Base-by-base conservation (phyloP, 2,888 invertebrate species). In the Cryptops parisi region DNA sequence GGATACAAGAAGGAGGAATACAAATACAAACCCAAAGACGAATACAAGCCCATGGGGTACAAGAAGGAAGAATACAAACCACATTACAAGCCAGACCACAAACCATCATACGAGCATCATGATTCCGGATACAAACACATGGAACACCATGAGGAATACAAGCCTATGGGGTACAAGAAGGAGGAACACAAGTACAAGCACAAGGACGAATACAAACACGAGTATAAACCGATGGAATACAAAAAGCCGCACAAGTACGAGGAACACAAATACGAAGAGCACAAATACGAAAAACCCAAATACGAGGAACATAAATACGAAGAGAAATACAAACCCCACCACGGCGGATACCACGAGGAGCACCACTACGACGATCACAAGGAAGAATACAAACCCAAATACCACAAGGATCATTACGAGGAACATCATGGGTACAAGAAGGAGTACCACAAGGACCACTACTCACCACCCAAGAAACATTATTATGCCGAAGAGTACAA, bases 31-130 rank as follows among this genome's bases (percentile, higher is more conserved):
- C 39, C 33, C 26, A 49, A 38, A 49, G 2, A 33, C 12, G 49
- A 19, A n/a, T 49, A 49, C 19, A 49, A 33, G 48, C 48, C 48
- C 6, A 48, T 33, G 27, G 38, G 38, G 21, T 48, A 47, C 27
- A 47, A 47, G 26, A 47, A 47, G 26, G 38, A 33, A 4, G 48
- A 48, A 12, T 48, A 48, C 23, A 48, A 48, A 33, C 46, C 46
- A 9, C 38, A 49, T 9, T 49, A 49, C 24, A 49, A 49, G 39
- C 49, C 49, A 27, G 33, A 33, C 6, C 15, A 33, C 33, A 47
- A 47, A 26, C n/a, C 15, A 25, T 23, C 22, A 25, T 47, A 47
- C 26, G n/a, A n/a, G n/a, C n/a, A n/a, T n/a, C n/a, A n/a, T n/a
- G n/a, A n/a, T n/a, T n/a, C n/a, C n/a, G n/a, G n/a, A n/a, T n/a